Percentiles rank a stretch among this genome's conserved stretches.
Conservation (phyloP, 2,113 vertebrate genomes). For the Mellivora capensis region DNA sequence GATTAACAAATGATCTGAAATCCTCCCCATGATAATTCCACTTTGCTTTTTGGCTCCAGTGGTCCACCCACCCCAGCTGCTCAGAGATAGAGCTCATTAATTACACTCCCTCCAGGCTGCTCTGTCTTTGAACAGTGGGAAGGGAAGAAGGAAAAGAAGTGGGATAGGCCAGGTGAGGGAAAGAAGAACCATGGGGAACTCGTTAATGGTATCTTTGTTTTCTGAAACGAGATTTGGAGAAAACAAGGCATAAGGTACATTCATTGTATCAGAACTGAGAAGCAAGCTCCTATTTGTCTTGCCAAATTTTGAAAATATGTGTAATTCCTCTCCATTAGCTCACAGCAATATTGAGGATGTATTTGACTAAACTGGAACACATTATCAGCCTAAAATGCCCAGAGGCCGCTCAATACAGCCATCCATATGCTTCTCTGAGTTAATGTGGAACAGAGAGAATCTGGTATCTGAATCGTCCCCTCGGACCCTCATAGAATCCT, state of each 20-base stretch:
- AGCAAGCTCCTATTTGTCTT: slow-evolving; percentile 32
- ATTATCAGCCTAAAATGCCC: slow-evolving; percentile 30
- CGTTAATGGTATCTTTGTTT: slow-evolving; percentile 39
- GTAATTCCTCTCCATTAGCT: slow-evolving; percentile 52
- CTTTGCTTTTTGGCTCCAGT: neutral
- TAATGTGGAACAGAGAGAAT: slow-evolving; percentile 41
- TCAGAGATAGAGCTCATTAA: slow-evolving; percentile 5
- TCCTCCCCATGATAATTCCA: slow-evolving; percentile 15
- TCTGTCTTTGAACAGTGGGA: neutral
- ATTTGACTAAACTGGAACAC: slow-evolving; percentile 42
- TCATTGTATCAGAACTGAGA: neutral
- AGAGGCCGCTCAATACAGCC: neutral
- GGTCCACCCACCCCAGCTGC: neutral
- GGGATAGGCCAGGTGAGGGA: neutral
- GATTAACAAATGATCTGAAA: neutral
- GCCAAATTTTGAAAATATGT: slow-evolving; percentile 21
- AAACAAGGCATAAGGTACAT: neutral
- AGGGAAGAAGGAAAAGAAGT: neutral
- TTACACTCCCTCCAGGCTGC: neutral
- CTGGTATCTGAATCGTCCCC: slow-evolving; percentile 3
- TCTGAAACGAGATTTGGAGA: neutral
- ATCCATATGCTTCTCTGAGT: slow-evolving; percentile 54
- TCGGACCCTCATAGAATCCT: neutral
- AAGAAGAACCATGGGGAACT: slow-evolving; percentile 13
- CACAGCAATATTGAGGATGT: slow-evolving; percentile 29